Base-by-base conservation (phyloP, 2,888 invertebrate genomes). In the Pasiphila rectangulata region DNA sequence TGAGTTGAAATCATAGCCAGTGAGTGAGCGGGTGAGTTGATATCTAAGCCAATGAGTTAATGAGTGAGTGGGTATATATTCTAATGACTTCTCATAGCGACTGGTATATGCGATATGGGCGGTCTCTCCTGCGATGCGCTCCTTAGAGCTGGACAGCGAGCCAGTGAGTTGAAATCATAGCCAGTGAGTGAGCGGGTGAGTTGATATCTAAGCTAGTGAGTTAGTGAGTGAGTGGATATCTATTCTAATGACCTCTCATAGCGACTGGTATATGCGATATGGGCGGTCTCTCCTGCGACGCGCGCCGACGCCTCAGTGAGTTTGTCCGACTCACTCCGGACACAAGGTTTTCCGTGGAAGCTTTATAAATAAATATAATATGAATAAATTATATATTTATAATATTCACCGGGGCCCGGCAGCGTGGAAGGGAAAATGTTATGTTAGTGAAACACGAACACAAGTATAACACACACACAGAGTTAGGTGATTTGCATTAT, bases 231-330 rank as follows among this genome's bases (percentile, higher is more conserved):
- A 40, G 27, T 13, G 9, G 20, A 12, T 7, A 38, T 10, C 16
- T 32, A 48, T 15, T 34, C n/a, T 23, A 41, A 39, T 41, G 54
- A 83, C 84, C 83, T 79, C 83, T 76, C 78, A 82, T 82, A 5
- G 89, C 83, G 2, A 89, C 82, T 0, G 89, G 89, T 63, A 89
- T 89, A 19, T 89, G 87, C 1, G 86, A 85, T 3, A 79, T 69
- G 0, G 86, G 83, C 10, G 88, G 86, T 10, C 87, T 59, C 51
- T 89, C 89, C 51, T 87, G 87, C 2, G 88, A 88, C 0, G 84
- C 80, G 0, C 87, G 64, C 0, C 87, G 64, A 3, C 85, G 53
- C 0, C 87, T 57, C 45, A 86, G 44, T 0, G 87, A 87, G 6
- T 78, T 78, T 0, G 72, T 74, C 1, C 87, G 67, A 49, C 74